phyloP scores from a whole-genome alignment of 2,888 invertebrate genomes.

The Nemotelus pantherinus region DNA sequence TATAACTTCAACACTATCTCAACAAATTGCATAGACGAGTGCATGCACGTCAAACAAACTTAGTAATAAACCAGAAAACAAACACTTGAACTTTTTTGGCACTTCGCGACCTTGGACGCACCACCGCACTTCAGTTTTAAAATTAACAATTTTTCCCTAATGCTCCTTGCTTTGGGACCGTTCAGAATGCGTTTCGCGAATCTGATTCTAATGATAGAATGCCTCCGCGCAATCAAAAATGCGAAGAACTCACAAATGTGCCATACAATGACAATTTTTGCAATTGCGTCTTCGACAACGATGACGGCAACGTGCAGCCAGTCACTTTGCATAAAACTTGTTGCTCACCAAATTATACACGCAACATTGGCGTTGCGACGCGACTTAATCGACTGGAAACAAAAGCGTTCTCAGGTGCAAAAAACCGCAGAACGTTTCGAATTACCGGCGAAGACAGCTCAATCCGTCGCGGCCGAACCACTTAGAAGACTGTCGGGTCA shows the following conservation, averaged over 20 bases:
- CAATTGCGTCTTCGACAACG: not conserved
- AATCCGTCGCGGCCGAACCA: slow-evolving; percentile 46
- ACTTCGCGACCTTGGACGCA: too few species aligned
- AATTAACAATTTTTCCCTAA: not conserved
- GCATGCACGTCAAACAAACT: too few species aligned
- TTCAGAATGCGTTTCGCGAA: not conserved
- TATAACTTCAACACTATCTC: too few species aligned
- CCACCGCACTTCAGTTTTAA: not conserved
- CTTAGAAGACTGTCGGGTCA: slow-evolving; percentile 43
- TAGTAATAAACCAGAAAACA: too few species aligned
- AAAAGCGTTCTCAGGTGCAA: slow-evolving; percentile 42
- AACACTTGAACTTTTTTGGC: too few species aligned
- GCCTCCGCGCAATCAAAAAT: not conserved
- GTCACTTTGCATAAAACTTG: not conserved
- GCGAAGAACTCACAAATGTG: not conserved
- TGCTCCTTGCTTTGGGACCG: not conserved
- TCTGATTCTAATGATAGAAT: not conserved
- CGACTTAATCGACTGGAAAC: slow-evolving; percentile 30
- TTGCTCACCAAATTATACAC: slow-evolving; percentile 20
- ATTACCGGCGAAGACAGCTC: slow-evolving; percentile 46
- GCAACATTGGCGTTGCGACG: slow-evolving; percentile 14
- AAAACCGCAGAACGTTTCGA: slow-evolving; percentile 41
- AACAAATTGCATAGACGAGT: too few species aligned
- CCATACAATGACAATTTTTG: not conserved
- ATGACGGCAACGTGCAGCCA: not conserved